Evolutionary conservation across 2,888 invertebrate species (phyloP), one percentile per base, ranked within the genome.

Genomic region (Euzophera pinguis): DNA sequence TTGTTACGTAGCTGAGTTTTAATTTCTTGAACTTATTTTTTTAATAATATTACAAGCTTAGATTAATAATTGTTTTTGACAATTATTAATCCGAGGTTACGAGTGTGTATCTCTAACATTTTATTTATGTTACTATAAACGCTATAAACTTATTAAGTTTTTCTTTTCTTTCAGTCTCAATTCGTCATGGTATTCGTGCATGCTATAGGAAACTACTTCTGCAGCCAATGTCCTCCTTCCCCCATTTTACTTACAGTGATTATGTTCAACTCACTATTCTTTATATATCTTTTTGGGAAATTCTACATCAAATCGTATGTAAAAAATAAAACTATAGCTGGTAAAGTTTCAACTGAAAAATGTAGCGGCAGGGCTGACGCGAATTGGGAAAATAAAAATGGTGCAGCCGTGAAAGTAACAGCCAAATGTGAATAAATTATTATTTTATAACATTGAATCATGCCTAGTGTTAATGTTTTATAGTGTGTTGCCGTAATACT

Each of bases 271-370:
- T 48, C 50, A 0, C 2, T 38, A 0, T 47, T 77, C 0, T 74
- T 78, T n/a, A 45, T 73, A 0, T 70, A 65, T 45, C 54, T 79
- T n/a, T 79, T 79, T 16, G 62, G 66, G 7, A 64, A 64, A 12
- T 79, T 79, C 53, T 78, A 78, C 32, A 0, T 69, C 0, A 64
- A 59, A 3, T 55, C 69, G 0, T 77, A 77, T 27, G 54, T 17
- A 1, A 68, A 58, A 6, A 13, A 59, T 7, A 10, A 32, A 32
- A 10, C 9, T 32, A 32, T 6, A 32, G 10, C 32, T 4, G 22
- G 22, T 5, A 22, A 22, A 22, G 5, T 22, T 22, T 22, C 22
- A 2, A 22, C 2, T 22, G 22, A 5, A 22, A 22, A 22, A 22
- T 22, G 5, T 22, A 22, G 22, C 22, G 22, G 22, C 22, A 5